Evolutionary conservation across 2,888 invertebrate genomes (phyloP).

Genomic region (Podabrus alpinus): DNA sequence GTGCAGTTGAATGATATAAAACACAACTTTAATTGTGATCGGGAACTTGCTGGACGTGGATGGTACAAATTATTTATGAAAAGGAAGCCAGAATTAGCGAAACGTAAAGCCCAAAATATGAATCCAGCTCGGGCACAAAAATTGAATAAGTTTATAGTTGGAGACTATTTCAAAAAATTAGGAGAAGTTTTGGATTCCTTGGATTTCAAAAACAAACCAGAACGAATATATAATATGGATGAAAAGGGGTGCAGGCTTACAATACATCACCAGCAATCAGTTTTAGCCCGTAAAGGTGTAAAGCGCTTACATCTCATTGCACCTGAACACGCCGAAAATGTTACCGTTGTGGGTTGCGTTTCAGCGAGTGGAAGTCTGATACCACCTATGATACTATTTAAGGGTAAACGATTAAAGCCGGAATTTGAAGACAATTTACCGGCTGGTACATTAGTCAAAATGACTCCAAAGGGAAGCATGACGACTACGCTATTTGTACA

Average conservation of each 20-base stretch:
- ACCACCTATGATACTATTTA: constrained; percentile 17
- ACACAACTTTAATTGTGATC: background rate
- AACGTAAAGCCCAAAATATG: constrained; percentile 33
- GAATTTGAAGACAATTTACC: constrained; percentile 34
- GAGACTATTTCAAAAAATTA: background rate
- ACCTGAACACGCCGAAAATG: constrained; percentile 45
- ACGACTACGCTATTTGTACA: constrained; percentile 29
- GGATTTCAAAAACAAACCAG: constrained; percentile 23
- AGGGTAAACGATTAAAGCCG: constrained; percentile 27
- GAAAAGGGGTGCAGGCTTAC: constrained; percentile 41
- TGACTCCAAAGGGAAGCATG: constrained; percentile 38
- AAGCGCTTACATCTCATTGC: constrained; percentile 41
- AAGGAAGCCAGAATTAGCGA: constrained; percentile 29
- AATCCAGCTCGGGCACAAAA: constrained; percentile 37
- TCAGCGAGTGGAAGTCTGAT: constrained; percentile 38
- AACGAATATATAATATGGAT: constrained; percentile 35
- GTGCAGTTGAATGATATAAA: constrained; percentile 7
- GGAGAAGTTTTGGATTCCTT: constrained; percentile 30
- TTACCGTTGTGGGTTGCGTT: constrained; percentile 41
- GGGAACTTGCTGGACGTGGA: background rate
- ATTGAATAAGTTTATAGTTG: constrained; percentile 33
- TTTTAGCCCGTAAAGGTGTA: constrained; percentile 38
- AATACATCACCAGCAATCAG: constrained; percentile 38
- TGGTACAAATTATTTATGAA: constrained; percentile 30
- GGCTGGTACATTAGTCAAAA: constrained; percentile 29